Conservation (phyloP, 2,888 invertebrate species). For the Alloscopus bannaensis region DNA sequence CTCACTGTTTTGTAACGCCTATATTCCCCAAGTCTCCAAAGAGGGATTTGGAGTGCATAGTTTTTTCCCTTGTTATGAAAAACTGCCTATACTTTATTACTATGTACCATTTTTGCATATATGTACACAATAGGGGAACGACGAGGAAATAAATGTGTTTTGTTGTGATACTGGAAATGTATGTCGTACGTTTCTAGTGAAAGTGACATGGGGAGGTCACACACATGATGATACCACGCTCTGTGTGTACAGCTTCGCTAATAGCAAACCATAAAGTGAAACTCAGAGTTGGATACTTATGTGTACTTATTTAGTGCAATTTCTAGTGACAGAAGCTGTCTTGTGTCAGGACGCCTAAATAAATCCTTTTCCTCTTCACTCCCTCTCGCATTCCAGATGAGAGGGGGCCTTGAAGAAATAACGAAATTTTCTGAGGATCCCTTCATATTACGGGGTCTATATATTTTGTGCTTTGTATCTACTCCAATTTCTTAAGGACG, state of each 20-base stretch:
- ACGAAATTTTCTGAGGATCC: no score
- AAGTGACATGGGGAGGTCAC: neutral
- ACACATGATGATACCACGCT: slow-evolving; percentile 11
- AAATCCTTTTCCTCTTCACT: slow-evolving; percentile 46
- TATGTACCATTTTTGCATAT: slow-evolving; percentile 9
- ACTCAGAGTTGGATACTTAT: slow-evolving; percentile 16
- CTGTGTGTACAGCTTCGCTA: neutral
- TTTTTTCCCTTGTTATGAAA: slow-evolving; percentile 55
- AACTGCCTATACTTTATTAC: slow-evolving; percentile 50
- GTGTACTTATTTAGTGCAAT: slow-evolving; percentile 43
- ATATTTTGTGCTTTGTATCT: no score
- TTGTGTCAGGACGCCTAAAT: slow-evolving; percentile 51
- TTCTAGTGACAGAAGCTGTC: slow-evolving; percentile 49
- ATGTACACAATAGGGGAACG: slow-evolving; percentile 9
- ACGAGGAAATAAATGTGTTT: slow-evolving; percentile 12
- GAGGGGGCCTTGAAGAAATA: no score
- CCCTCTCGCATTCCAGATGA: no score
- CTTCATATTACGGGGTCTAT: no score
- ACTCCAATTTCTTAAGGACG: no score
- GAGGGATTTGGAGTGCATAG: slow-evolving; percentile 47
- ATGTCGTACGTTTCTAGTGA: neutral
- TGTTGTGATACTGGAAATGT: slow-evolving; percentile 8
- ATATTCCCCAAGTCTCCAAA: slow-evolving; percentile 44
- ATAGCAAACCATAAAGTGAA: slow-evolving; percentile 19
- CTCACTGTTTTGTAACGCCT: neutral